Base-by-base conservation (phyloP, 2,113 vertebrate species). In the Notothenia coriiceps region DNA sequence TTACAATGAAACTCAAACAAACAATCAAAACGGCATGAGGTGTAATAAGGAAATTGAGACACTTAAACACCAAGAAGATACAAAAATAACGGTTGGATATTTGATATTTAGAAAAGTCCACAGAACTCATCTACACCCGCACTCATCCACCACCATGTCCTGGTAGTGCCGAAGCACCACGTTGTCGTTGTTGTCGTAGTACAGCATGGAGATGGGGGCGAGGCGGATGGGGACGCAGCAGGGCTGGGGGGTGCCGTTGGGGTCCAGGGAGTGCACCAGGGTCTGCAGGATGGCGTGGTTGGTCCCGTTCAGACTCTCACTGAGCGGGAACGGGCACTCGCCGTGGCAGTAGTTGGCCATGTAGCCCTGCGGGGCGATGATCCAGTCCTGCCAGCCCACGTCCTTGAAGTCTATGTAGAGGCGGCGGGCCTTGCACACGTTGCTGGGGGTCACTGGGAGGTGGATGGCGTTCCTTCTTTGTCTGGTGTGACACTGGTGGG, bases 101-200 rank as follows among this genome's bases (percentile, higher is more conserved):
- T 44, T 22, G n/a, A 9, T 5, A 6, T 11, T 59, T 33, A 8
- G 54, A 46, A 56, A 17, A 0, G 59, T 67, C 29, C 51, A 4
- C 18, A 0, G n/a, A 1, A 0, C 10, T 96, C 92, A 99, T 46
- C 98, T 93, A 86, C 98, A 99, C 4, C 98, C 97, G 0, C 98
- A 99, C 90, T 98, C 97, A 0, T 99, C 97, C 91, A 99, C 98
- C 91, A 97, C 96, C 98, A 99, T 99, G 91, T 99, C 97, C 86
- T 98, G 96, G 10, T 98, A 98, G 86, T 99, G 98, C 4, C 97
- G 79, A 1, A 99, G 94, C 66, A 99, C 97, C 77, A 99, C 97
- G 20, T 99, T 99, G 94, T 99, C 97, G 0, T 95, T 95, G 90
- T 97, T 97, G 82, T 99, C 98, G 2, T 98, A 99, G 72, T 98